A percentile compares a stretch with the other conserved stretches of the same genome.
phyloP scores from a whole-genome alignment of 2,797 vertebrate genomes.

The Sitta carolinensis region DNA sequence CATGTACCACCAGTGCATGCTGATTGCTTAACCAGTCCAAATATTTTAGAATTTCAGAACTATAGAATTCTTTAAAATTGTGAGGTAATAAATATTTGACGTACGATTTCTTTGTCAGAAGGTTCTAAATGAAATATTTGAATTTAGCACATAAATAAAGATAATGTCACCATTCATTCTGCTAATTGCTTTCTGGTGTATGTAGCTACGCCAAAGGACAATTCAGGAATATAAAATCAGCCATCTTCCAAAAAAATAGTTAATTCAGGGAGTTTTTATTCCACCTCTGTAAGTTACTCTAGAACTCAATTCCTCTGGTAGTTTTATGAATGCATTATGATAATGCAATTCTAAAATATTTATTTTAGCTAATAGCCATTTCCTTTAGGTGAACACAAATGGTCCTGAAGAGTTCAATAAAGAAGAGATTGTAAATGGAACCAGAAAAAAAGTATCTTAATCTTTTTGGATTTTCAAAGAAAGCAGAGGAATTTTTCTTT shows the following conservation, averaged over 20 bases:
- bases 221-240: not conserved
- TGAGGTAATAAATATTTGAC: not conserved
- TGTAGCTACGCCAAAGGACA: not conserved
- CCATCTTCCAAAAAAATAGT: not conserved
- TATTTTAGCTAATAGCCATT: constrained; percentile 34
- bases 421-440: not conserved
- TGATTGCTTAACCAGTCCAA: not conserved
- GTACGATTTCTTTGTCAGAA: not conserved
- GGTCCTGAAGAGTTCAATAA: not conserved
- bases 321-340: not conserved
- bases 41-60: not conserved
- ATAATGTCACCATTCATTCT: not conserved
- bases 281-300: not conserved
- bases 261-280: not conserved
- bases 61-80: not conserved
- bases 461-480: not conserved
- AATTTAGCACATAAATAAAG: not conserved
- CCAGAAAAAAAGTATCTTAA: not conserved
- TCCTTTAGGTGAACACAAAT: not conserved
- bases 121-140: not conserved
- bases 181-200: not conserved
- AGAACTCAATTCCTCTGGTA: not conserved
- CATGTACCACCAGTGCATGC: not conserved
- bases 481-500: not conserved
- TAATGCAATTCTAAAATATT: constrained; percentile 29